Base-by-base conservation (phyloP, 2,113 vertebrate genomes). In the Carassius gibelio region DNA sequence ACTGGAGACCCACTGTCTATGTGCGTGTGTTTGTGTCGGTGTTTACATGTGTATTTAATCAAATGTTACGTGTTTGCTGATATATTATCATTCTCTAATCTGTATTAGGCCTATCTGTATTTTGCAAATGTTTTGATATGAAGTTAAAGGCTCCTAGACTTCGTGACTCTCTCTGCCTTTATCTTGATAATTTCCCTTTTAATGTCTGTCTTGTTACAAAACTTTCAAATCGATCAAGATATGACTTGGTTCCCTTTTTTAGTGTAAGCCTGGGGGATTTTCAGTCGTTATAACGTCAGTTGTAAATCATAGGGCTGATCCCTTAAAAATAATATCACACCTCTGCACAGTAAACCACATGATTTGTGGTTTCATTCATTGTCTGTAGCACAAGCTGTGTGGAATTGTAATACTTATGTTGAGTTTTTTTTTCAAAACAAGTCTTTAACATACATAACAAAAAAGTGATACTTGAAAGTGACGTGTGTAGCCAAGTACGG, bases 61-160 rank as follows among this genome's bases (percentile, higher is more conserved):
- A 71, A 42, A 71, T 0, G 0, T 66, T 30, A n/a, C 14, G 2
- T 75, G 45, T 75, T 75, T 48, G 48, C 74, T 52, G 5, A 75
- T 17, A 30, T 75, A 48, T 75, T 48, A 7, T 52, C 19, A 82
- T 76, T 30, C 30, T 30, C 3, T 57, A 48, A 64, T 79, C 57
- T 23, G 13, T 26, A 26, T 81, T 48, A 30, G 30, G 1, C 30
- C 30, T 23, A 61, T 64, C 4, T 48, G 77, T 69, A 11, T 50
- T 48, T 82, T 86, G 74, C 36, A 14, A 30, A 30, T 50, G 15
- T 85, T 74, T 69, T 10, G 36, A 42, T 23, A 59, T 7, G 7
- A 42, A 19, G 17, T 17, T 34, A 62, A 61, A 26, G 23, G 64
- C 21, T 61, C 11, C 1, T 14, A 64, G 52, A 8, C 26, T 64